Percentiles rank a stretch among this genome's conserved stretches.
Conservation (phyloP, 2,113 vertebrate genomes). For the Platichthys stellatus region DNA sequence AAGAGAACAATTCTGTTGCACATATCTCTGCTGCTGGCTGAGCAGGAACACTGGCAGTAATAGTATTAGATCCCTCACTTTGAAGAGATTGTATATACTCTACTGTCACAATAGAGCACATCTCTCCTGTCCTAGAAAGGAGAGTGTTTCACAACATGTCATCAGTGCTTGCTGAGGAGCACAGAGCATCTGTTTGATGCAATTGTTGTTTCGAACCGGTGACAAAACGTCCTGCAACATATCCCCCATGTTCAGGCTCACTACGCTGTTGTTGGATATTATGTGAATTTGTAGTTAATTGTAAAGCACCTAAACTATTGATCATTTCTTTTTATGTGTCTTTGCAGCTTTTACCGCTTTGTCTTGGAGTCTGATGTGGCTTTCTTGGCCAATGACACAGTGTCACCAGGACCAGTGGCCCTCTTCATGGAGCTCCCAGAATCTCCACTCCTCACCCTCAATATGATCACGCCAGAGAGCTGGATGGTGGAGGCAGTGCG, state of each 20-base stretch:
- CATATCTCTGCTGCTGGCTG: constrained; percentile 40
- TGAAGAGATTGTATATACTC: constrained; percentile 56
- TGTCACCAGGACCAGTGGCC: constrained; percentile 87
- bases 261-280: background rate
- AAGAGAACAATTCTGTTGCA: constrained; percentile 29
- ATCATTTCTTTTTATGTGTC: constrained; percentile 1
- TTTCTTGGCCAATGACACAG: constrained; percentile 79
- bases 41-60: constrained; percentile 38
- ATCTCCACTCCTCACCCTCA: constrained; percentile 91
- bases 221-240: constrained; percentile 13
- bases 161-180: constrained; percentile 25
- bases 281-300: background rate
- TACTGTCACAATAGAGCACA: constrained; percentile 57
- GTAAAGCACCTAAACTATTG: background rate
- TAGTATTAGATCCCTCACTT: constrained; percentile 57
- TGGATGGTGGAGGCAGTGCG: constrained; percentile 94
- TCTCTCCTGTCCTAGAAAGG: constrained; percentile 42
- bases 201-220: constrained; percentile 21
- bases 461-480: constrained; percentile 95
- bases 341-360: constrained; percentile 92
- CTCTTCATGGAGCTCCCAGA: constrained; percentile 93
- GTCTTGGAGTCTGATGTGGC: constrained; percentile 91
- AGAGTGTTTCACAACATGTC: constrained; percentile 54
- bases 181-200: background rate
- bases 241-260: background rate